Percentiles rank a stretch among this genome's conserved stretches.
Conservation (phyloP, 2,113 vertebrate genomes). For the Phylloscopus trochiloides region DNA sequence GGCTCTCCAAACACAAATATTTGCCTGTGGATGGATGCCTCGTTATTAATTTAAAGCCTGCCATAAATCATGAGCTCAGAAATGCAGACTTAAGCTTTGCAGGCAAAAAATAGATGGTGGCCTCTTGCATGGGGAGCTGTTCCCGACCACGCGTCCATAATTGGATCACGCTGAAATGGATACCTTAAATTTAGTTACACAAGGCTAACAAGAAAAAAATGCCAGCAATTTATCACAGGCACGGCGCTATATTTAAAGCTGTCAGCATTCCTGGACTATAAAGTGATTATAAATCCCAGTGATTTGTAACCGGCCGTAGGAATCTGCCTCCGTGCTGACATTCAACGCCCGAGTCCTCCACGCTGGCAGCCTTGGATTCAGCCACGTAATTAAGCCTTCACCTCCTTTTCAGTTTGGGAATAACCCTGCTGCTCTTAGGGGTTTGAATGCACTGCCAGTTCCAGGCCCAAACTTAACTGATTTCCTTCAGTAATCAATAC, state of each 20-base stretch:
- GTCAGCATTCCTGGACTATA: constrained; percentile 21
- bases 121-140: constrained; percentile 28
- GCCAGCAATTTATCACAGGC: constrained; percentile 45
- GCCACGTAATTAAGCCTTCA: neutral
- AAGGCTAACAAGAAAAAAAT: constrained; percentile 51
- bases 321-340: constrained; percentile 33
- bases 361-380: neutral
- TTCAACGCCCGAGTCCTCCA: neutral
- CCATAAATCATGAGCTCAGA: constrained; percentile 70
- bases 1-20: constrained; percentile 60
- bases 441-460: neutral
- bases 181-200: constrained; percentile 60
- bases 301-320: constrained; percentile 28
- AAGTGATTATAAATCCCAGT: constrained; percentile 22
- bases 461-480: neutral
- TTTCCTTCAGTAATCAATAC: neutral
- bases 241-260: constrained; percentile 50
- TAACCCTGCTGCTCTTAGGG: neutral
- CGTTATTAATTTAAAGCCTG: constrained; percentile 69
- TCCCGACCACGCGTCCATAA: constrained; percentile 47
- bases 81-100: constrained; percentile 50
- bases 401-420: neutral
- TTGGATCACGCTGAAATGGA: constrained; percentile 58
- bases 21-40: constrained; percentile 50
- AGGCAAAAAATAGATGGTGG: constrained; percentile 61